Percentiles rank a stretch among this genome's conserved stretches.
Conservation (phyloP, 2,113 vertebrate genomes). For the Aythya baeri region DNA sequence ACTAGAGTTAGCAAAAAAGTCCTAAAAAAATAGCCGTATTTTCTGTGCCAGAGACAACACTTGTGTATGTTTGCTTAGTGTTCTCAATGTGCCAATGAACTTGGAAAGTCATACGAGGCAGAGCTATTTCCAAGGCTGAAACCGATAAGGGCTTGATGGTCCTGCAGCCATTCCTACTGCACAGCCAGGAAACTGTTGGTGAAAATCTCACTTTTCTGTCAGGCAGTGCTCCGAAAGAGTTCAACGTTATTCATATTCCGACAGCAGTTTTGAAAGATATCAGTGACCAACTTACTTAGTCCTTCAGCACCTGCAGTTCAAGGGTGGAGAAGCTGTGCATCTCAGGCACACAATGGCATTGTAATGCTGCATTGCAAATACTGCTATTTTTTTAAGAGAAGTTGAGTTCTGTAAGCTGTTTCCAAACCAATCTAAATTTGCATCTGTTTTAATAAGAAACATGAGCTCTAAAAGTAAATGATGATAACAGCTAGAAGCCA, state of each 20-base stretch:
- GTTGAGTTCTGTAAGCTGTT: neutral
- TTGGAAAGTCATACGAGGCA: conserved; percentile 15
- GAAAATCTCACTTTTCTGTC: neutral
- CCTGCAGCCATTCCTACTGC: neutral
- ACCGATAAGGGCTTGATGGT: neutral
- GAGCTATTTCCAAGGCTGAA: conserved; percentile 15
- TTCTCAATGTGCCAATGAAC: neutral
- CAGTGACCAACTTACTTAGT: neutral
- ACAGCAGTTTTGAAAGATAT: neutral
- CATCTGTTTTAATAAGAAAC: neutral
- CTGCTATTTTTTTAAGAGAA: neutral
- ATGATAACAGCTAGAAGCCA: neutral
- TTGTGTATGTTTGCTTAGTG: neutral
- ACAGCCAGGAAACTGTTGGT: neutral
- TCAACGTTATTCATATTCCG: neutral
- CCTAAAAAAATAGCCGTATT: conserved; percentile 56
- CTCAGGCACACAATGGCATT: neutral
- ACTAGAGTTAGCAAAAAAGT: conserved; percentile 28
- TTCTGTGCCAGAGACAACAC: neutral
- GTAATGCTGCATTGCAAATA: neutral
- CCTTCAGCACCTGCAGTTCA: neutral
- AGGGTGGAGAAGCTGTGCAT: neutral
- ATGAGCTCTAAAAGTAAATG: neutral
- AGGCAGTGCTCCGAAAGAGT: neutral
- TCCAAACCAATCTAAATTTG: neutral